These are phyloP conservation scores for Anas platyrhynchos DNA, from an alignment of 2,113 vertebrate genomes.

Conservation along the genomic window DNA sequence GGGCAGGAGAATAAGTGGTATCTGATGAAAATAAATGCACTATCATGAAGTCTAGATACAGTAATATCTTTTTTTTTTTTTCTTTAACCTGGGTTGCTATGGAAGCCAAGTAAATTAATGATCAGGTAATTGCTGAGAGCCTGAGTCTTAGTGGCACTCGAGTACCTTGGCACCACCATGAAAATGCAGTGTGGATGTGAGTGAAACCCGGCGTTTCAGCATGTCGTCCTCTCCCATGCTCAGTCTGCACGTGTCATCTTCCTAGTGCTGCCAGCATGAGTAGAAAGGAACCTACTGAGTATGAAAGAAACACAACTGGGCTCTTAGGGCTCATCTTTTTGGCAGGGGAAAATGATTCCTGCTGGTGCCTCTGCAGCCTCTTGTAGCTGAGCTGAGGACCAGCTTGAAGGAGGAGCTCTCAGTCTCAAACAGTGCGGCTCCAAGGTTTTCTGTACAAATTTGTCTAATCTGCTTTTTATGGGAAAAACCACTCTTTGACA, in stretches of 20 bases:
- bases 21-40: neutral
- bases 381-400: neutral
- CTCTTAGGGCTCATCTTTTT: neutral
- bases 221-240: neutral
- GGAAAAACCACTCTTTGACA: neutral
- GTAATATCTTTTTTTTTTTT: neutral
- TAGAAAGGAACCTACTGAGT: neutral
- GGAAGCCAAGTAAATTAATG: neutral
- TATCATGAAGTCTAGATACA: neutral
- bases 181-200: fast-evolving
- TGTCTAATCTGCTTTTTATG: neutral
- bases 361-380: neutral
- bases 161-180: fast-evolving
- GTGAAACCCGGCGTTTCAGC: neutral
- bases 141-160: neutral
- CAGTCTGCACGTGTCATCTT: neutral
- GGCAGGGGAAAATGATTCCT: neutral
- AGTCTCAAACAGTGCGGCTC: neutral
- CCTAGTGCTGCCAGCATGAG: neutral
- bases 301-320: neutral
- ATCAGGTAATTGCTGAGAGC: neutral
- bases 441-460: constrained; percentile 2
- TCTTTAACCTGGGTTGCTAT: neutral
- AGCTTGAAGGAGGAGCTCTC: neutral
- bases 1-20: neutral